Percentiles rank a stretch among this genome's conserved stretches.
Evolutionary conservation across 2,113 vertebrate species (phyloP).

Genomic region (Hylia prasina): DNA sequence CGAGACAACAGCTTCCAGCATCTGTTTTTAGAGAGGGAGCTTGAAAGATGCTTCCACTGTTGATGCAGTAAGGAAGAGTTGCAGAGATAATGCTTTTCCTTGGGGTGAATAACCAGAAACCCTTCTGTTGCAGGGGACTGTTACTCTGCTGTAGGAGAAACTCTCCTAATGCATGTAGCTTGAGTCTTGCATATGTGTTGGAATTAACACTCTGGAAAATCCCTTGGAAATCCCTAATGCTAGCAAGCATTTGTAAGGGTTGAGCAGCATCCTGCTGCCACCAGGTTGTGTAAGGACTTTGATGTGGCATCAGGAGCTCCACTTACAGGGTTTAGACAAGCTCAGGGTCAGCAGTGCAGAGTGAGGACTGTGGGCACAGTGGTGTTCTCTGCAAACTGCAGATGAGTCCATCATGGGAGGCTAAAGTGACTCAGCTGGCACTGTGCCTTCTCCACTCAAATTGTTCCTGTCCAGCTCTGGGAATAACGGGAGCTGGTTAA

Average conservation of each 20-base stretch:
- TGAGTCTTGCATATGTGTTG: fast-evolving
- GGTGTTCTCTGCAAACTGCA: background rate
- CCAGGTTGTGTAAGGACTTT: background rate
- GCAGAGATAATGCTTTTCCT: background rate
- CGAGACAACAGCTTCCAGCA: background rate
- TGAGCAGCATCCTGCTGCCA: background rate
- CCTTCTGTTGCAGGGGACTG: background rate
- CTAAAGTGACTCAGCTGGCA: background rate
- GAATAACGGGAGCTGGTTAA: background rate
- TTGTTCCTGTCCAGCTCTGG: background rate
- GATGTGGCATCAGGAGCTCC: background rate
- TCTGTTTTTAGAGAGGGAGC: background rate
- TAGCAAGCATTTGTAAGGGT: background rate
- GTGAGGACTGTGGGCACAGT: background rate
- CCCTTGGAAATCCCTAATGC: background rate
- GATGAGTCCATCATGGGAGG: background rate
- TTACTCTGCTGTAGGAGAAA: background rate
- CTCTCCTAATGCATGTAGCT: background rate
- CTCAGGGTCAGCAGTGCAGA: background rate
- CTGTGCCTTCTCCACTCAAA: background rate
- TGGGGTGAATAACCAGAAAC: background rate
- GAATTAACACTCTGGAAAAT: background rate
- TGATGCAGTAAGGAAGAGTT: background rate
- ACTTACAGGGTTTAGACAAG: background rate
- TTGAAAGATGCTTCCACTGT: background rate